Conservation (phyloP, 2,888 invertebrate species). For the Tuta absoluta region DNA sequence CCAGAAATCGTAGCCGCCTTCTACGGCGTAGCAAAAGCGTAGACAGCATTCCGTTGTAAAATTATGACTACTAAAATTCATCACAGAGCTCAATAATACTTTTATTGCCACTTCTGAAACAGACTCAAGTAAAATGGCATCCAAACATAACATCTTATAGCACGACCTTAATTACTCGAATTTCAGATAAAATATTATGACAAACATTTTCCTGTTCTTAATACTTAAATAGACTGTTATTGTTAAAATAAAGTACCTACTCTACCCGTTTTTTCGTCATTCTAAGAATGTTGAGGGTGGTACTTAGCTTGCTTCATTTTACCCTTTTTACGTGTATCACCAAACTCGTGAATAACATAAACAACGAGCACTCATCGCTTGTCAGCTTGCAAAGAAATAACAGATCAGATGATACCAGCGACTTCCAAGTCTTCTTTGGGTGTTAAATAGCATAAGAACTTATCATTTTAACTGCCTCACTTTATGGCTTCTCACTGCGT, state of each 20-base stretch:
- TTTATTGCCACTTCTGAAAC: neutral
- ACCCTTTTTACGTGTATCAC: no score
- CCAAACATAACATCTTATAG: slow-evolving; percentile 37
- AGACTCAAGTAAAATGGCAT: slow-evolving; percentile 13
- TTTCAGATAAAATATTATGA: slow-evolving; percentile 45
- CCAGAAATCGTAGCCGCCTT: neutral
- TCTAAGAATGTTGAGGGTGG: no score
- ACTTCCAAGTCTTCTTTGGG: no score
- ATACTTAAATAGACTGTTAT: neutral
- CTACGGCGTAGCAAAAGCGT: slow-evolving; percentile 10
- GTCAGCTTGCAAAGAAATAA: no score
- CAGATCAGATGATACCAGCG: no score
- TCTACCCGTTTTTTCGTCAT: no score
- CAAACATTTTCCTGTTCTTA: slow-evolving; percentile 25
- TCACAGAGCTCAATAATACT: neutral
- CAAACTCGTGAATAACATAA: no score
- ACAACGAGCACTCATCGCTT: no score
- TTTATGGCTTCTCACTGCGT: no score
- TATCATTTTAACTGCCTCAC: no score
- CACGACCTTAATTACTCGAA: slow-evolving; percentile 38
- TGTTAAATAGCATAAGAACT: no score
- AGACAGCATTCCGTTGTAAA: neutral
- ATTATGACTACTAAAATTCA: neutral
- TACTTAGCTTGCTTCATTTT: no score
- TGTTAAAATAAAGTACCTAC: neutral